A percentile compares a stretch with the other conserved stretches of the same genome.
Conservation (phyloP, 2,888 invertebrate genomes). For the Platycheirus rosarum region DNA sequence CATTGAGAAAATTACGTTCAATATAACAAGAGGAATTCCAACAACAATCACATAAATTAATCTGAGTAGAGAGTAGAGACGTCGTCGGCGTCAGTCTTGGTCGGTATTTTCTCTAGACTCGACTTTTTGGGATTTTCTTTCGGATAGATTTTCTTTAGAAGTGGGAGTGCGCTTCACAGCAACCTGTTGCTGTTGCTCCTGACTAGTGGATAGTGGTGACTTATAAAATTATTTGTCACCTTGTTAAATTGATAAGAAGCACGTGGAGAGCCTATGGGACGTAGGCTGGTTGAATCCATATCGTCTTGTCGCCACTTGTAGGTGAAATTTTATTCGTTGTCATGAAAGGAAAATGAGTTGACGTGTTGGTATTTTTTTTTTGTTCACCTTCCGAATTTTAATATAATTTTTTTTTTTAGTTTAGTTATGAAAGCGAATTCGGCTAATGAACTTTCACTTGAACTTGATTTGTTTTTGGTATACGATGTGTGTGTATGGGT, state of each 20-base stretch:
- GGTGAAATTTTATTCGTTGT: slow-evolving; percentile 3
- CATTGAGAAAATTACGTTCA: slow-evolving; percentile 12
- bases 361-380: slow-evolving; percentile 11
- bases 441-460: slow-evolving; percentile 28
- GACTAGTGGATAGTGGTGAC: not conserved
- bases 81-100: slow-evolving; percentile 17
- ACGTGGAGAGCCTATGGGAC: slow-evolving; percentile 21
- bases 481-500: not conserved
- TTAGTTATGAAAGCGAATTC: not conserved
- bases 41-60: not conserved
- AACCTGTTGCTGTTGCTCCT: slow-evolving; percentile 30
- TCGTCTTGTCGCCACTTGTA: not conserved
- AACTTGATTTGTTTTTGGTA: not conserved
- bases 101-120: not conserved
- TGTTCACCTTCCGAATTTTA: not conserved
- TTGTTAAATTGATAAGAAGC: slow-evolving; percentile 12
- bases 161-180: not conserved
- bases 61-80: no score
- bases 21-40: not conserved
- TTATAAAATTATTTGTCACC: slow-evolving; percentile 23
- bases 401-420: not conserved
- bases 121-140: slow-evolving; percentile 14
- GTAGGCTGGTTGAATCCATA: no score
- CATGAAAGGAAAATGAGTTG: slow-evolving; percentile 13
- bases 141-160: slow-evolving; percentile 10